phyloP scores from a whole-genome alignment of 2,113 vertebrate genomes.

The Tapirus terrestris region DNA sequence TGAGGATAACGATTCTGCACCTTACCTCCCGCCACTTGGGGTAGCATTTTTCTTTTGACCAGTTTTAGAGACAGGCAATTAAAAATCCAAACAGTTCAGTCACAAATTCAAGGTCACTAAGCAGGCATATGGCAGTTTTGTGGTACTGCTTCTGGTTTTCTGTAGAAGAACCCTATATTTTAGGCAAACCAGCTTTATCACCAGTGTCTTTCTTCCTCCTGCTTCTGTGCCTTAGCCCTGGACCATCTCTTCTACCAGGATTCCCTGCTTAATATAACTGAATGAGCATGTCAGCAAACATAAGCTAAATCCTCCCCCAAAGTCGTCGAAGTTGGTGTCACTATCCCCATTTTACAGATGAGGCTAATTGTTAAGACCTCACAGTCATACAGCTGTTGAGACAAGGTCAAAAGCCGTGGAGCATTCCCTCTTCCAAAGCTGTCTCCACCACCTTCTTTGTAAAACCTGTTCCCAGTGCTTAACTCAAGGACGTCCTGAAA shows the following conservation, averaged over 20 bases:
- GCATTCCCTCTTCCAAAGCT: background rate
- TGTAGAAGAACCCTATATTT: background rate
- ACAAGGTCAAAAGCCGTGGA: background rate
- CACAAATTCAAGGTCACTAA: slow-evolving; percentile 4
- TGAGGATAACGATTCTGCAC: background rate
- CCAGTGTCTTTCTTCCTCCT: background rate
- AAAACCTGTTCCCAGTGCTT: background rate
- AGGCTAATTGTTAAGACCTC: background rate
- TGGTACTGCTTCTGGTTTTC: background rate
- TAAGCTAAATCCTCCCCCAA: background rate
- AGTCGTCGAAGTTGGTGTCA: background rate
- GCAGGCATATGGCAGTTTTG: background rate
- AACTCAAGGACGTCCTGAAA: background rate
- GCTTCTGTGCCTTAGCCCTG: background rate
- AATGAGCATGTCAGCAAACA: background rate
- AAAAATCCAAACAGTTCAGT: background rate
- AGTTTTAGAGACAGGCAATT: background rate
- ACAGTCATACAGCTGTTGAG: background rate
- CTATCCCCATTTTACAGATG: background rate
- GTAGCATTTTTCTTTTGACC: background rate
- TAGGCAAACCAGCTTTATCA: background rate
- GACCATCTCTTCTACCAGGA: background rate
- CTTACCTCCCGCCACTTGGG: background rate
- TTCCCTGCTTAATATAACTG: background rate
- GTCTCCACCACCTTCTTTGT: background rate